Evolutionary conservation across 2,113 vertebrate genomes (phyloP).

Genomic region (Lonchura striata): DNA sequence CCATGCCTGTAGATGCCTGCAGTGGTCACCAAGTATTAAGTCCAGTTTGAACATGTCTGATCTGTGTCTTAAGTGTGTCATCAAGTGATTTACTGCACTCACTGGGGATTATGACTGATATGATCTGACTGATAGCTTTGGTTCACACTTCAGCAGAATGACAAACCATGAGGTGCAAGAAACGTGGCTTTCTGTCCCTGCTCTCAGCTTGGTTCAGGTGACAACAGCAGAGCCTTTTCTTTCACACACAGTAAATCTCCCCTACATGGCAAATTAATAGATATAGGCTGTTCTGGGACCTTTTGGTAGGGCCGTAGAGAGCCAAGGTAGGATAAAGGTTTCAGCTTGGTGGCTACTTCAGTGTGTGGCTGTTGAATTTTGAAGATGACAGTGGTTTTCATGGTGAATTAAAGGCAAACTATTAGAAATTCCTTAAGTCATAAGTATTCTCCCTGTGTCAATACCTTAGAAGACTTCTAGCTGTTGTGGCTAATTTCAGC

Average conservation of each 20-base stretch:
- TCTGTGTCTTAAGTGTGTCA: background rate
- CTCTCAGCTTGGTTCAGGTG: background rate
- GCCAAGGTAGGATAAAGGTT: background rate
- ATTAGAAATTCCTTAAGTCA: background rate
- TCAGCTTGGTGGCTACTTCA: background rate
- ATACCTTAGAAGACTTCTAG: background rate
- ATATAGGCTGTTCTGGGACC: background rate
- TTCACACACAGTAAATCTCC: background rate
- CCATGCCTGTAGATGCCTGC: background rate
- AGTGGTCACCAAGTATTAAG: background rate
- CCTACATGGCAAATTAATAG: background rate
- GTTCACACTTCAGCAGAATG: background rate
- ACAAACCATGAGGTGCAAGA: background rate
- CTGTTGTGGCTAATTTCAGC: background rate
- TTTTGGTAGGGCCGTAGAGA: background rate
- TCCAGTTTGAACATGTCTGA: background rate
- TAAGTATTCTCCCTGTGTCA: background rate
- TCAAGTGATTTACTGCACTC: background rate
- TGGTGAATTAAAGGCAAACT: background rate
- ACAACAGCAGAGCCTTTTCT: background rate
- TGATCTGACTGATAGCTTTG: background rate
- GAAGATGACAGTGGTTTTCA: background rate
- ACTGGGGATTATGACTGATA: background rate
- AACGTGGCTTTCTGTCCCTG: accelerated
- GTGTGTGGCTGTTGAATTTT: background rate